Conservation (phyloP, 1,140 invertebrate species). For the Procambarus virginalis region DNA sequence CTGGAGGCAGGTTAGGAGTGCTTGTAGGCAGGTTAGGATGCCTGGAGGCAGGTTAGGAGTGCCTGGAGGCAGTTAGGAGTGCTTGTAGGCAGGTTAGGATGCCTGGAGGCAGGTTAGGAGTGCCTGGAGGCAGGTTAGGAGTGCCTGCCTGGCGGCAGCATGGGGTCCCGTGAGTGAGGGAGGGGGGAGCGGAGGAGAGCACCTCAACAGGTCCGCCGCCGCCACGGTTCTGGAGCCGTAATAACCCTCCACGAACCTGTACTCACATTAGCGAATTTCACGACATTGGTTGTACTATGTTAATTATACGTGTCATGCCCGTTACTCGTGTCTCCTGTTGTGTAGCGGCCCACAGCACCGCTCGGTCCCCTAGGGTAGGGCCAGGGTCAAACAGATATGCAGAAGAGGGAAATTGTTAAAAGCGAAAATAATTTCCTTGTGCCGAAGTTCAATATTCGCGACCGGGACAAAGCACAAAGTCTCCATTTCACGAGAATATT, state of each 20-base stretch:
- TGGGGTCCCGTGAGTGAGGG: too few species aligned
- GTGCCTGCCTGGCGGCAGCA: too few species aligned
- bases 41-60: too few species aligned
- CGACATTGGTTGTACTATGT: slow-evolving; percentile 17
- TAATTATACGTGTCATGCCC: neutral
- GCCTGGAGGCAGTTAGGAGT: too few species aligned
- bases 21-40: too few species aligned
- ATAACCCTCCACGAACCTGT: slow-evolving; percentile 54
- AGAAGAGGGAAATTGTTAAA: neutral
- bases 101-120: too few species aligned
- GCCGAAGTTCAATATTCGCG: slow-evolving; percentile 57
- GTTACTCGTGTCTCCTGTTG: neutral
- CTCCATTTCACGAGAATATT: slow-evolving; percentile 67
- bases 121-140: too few species aligned
- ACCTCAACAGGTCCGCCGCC: neutral
- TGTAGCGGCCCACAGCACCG: neutral
- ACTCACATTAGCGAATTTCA: slow-evolving; percentile 61
- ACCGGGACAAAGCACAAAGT: slow-evolving; percentile 34
- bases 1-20: too few species aligned
- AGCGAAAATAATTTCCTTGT: slow-evolving; percentile 59
- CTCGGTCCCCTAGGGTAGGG: neutral
- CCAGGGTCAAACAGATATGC: neutral
- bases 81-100: too few species aligned
- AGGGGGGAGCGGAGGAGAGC: neutral
- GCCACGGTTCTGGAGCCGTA: neutral